Base-by-base conservation (phyloP, 1,140 invertebrate genomes). In the Metaphire vulgaris region DNA sequence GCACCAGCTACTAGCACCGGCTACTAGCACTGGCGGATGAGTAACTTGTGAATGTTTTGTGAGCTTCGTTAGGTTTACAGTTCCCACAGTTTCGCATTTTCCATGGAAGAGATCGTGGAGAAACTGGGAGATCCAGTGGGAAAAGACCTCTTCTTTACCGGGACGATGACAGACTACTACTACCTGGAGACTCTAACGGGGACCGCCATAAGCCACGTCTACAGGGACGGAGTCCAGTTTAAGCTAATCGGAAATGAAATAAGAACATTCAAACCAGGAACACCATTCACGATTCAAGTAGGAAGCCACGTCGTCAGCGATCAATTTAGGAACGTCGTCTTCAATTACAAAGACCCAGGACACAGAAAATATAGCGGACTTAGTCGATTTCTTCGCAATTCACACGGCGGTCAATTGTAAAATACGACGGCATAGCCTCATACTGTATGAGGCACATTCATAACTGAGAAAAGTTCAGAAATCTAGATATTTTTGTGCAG, bases 201-300 rank as follows among this genome's bases (percentile, higher is more conserved):
- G 33, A 72, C 70, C 14, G 29, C 70, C 28, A 32, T 72, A 12
- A 72, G 29, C 28, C 29, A 72, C 26, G 70, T 72, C 0, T 32
- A 32, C 33, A 72, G 33, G 26, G 70, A 72, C 33, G 70, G 70
- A 31, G 33, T 72, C 33, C 26, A 32, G 28, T 15, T 72, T n/a
- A 34, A 1, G 33, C 33, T 72, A 0, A 26, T 72, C 29, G 70
- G 70, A 0, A 31, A 26, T 14, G 33, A 32, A 33, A 31, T 72
- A 28, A 72, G 70, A 33, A 72, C 70, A 31, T 72, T 72, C 70
- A 72, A 72, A 33, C 70, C 70, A 12, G n/a, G 33, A 72, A 32
- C 33, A 32, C 70, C 70, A 33, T 72, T 72, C 70, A 31, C 70
- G 33, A 32, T 72, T 28, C 33, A 72, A 26, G 70, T 72, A 30